These are phyloP conservation scores for Aplysina aerophoba DNA, from an alignment of 37 sponge, comb jelly and placozoan species.

Conservation along the genomic window DNA sequence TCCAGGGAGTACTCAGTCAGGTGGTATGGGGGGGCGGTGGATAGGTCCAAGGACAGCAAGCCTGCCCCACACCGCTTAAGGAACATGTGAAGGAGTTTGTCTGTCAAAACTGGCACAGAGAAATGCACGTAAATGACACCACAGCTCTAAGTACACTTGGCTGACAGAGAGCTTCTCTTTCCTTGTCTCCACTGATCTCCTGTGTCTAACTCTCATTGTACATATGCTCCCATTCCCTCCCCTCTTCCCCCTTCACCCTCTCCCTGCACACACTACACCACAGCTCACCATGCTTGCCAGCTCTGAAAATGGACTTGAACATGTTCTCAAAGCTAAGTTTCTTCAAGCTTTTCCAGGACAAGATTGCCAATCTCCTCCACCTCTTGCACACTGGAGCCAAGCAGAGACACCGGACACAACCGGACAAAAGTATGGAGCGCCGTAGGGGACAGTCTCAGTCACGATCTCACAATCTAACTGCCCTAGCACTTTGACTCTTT, in stretches of 20 bases:
- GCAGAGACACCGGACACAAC: no score
- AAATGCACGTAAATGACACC: slow-evolving; percentile 1
- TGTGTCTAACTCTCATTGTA: no score
- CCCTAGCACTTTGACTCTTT: no score
- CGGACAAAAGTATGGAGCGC: no score
- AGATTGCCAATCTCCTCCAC: slow-evolving; percentile 35
- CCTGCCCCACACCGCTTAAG: slow-evolving; percentile 40
- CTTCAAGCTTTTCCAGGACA: slow-evolving; percentile 48
- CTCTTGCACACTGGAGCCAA: slow-evolving; percentile 51
- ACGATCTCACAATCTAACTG: no score
- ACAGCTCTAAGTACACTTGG: not conserved
- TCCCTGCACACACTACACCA: no score
- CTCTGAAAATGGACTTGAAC: slow-evolving; percentile 53
- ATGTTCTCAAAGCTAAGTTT: slow-evolving; percentile 34
- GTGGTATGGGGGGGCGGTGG: slow-evolving; percentile 34
- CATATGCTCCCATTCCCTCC: no score
- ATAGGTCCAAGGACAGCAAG: slow-evolving; percentile 48
- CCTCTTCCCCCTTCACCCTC: not conserved
- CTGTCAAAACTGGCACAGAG: slow-evolving; percentile 49
- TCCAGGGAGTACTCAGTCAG: slow-evolving; percentile 60
- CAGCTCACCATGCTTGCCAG: slow-evolving; percentile 26
- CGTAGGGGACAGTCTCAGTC: no score
- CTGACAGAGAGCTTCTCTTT: no score
- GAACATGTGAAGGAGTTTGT: slow-evolving; percentile 51
- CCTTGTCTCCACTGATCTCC: no score